Base-by-base conservation (phyloP, 2,888 invertebrate genomes). In the Petrolisthes manimaculis region DNA sequence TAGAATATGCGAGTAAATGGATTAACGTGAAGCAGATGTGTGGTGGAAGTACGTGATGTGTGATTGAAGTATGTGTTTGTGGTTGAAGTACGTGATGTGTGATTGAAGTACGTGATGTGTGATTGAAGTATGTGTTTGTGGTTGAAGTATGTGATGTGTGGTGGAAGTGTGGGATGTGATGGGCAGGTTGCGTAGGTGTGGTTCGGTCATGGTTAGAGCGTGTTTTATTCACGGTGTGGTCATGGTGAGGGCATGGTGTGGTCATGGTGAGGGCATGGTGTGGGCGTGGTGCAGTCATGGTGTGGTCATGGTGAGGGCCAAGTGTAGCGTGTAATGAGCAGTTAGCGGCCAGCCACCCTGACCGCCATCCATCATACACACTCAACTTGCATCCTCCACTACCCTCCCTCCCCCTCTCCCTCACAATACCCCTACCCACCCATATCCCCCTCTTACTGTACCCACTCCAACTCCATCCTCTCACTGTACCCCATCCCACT, bases 311-410 rank as follows among this genome's bases (percentile, higher is more conserved):
- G 14, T 12, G 12, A n/a, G 71, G 71, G 21, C 12, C 71, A 71
- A 71, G 12, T 71, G 71, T n/a, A 71, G 71, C n/a, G 71, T 71
- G 71, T 71, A 71, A 71, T 71, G 71, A 71, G 71, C n/a, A 71
- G 71, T 71, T 71, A 71, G 71, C 71, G n/a, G 71, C 18, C 71
- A 12, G 71, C 6, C 71, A 71, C 18, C n/a, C 56, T 18, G 55
- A 51, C 67, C 81, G 51, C 82, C 77, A 86, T 86, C 86, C 86
- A 77, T 86, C 86, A 56, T 86, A 77, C 75, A 82, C 86, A 75
- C 81, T 69, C 79, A 53, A 56, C 54, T 37, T 54, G 61, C 85
- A 55, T 69, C 79, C 18, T 37, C 67, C 37, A 55, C 24, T 67
- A 54, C 37, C 55, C 71, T 21, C 54, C 84, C 77, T 78, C 78